These are phyloP conservation scores for Ramphastos sulfuratus DNA, from an alignment of 2,113 vertebrate genomes.

Conservation along the genomic window DNA sequence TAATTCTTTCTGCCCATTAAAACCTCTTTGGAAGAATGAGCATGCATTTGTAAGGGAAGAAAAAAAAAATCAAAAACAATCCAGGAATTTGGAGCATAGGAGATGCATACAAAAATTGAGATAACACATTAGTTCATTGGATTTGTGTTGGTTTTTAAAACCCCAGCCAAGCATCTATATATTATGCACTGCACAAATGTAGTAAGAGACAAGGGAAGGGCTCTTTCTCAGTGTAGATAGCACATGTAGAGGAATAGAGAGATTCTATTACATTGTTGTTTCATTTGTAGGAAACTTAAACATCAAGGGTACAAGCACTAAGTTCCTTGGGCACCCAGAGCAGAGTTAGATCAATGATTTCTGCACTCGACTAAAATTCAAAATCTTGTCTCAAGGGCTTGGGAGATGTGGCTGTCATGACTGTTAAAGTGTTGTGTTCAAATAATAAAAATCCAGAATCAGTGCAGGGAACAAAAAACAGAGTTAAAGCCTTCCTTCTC, in stretches of 20 bases:
- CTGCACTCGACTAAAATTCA: neutral
- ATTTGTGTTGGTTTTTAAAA: constrained; percentile 4
- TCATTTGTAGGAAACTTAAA: neutral
- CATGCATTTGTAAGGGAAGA: neutral
- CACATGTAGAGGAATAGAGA: neutral
- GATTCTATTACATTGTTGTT: neutral
- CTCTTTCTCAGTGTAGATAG: neutral
- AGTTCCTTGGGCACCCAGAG: neutral
- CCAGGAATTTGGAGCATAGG: neutral
- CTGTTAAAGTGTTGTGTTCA: neutral
- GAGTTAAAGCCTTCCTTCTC: neutral
- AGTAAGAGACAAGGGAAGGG: neutral
- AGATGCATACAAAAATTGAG: constrained; percentile 25
- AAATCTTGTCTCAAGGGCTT: neutral
- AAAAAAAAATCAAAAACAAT: neutral
- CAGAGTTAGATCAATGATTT: neutral
- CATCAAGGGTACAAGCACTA: neutral
- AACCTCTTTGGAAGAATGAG: neutral
- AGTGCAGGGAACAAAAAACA: neutral
- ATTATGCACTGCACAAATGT: neutral
- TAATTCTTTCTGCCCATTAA: constrained; percentile 32
- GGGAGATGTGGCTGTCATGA: neutral
- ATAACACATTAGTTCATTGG: neutral
- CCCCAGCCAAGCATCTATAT: neutral
- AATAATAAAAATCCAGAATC: neutral